phyloP scores from a whole-genome alignment of 2,113 vertebrate species.

The Macquaria australasica region DNA sequence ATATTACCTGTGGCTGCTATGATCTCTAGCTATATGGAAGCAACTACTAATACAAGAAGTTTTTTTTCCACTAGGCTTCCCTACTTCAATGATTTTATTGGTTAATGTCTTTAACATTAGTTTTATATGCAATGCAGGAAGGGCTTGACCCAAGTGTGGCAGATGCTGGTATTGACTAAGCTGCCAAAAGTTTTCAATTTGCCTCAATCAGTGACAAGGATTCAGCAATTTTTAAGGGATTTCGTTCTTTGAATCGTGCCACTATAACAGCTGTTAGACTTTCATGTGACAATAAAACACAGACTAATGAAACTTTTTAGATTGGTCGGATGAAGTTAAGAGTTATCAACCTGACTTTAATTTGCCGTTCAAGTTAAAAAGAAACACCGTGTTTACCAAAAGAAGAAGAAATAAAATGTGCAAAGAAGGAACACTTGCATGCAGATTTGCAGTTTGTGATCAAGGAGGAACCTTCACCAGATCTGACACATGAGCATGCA shows the following conservation, averaged over 20 bases:
- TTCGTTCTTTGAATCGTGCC: background rate
- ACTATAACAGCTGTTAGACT: background rate
- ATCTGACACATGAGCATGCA: background rate
- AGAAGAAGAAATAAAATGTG: background rate
- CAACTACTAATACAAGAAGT: background rate
- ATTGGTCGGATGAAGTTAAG: too few species aligned
- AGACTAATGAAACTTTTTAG: background rate
- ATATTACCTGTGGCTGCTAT: background rate
- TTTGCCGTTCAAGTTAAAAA: background rate
- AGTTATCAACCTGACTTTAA: background rate
- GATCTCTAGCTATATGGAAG: background rate
- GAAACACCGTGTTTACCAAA: background rate
- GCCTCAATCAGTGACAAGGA: background rate
- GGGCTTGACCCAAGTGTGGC: background rate
- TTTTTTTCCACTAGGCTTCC: background rate
- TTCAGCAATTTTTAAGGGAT: background rate
- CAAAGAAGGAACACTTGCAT: background rate
- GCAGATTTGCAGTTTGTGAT: background rate
- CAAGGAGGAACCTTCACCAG: too few species aligned
- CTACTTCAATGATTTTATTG: background rate
- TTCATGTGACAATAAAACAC: slow-evolving; percentile 19
- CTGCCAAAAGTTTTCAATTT: background rate
- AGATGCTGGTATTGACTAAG: background rate
- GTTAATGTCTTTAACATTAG: too few species aligned
- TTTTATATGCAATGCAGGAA: background rate